phyloP scores from a whole-genome alignment of 1,140 invertebrate genomes.

The Campoletis sonorensis region DNA sequence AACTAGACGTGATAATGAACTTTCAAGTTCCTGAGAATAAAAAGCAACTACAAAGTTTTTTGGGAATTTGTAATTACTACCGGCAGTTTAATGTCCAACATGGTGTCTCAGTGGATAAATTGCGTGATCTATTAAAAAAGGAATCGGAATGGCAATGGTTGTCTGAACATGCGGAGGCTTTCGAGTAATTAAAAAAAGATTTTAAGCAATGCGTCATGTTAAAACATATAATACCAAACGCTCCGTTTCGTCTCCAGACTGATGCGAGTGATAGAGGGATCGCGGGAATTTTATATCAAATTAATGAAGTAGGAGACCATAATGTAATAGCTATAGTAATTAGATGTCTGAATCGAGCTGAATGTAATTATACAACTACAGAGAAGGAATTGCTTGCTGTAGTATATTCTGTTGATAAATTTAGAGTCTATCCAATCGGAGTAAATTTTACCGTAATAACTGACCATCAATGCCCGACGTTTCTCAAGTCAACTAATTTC shows the following conservation, averaged over 20 bases:
- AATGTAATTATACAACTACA: not conserved
- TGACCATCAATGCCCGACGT: not conserved
- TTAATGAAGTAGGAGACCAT: not conserved
- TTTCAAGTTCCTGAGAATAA: not conserved
- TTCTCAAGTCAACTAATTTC: not conserved
- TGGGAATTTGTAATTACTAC: not conserved
- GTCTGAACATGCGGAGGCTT: not conserved
- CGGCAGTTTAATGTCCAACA: no score
- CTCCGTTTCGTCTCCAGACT: not conserved
- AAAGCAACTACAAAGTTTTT: not conserved
- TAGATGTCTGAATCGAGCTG: not conserved
- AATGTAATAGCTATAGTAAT: not conserved
- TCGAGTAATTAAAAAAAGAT: not conserved
- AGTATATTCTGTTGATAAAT: no score
- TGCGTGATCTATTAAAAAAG: not conserved
- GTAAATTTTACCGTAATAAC: not conserved
- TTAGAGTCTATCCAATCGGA: not conserved
- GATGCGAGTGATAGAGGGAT: no score
- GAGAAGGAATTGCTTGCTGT: no score
- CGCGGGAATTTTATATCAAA: no score
- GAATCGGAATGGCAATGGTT: not conserved
- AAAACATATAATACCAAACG: not conserved
- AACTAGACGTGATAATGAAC: not conserved
- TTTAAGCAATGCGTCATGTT: no score
- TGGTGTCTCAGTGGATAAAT: not conserved